Percentiles rank a stretch among this genome's conserved stretches.
These are phyloP conservation scores for Hyles lineata DNA, from an alignment of 2,888 invertebrate genomes.

Conservation along the genomic window DNA sequence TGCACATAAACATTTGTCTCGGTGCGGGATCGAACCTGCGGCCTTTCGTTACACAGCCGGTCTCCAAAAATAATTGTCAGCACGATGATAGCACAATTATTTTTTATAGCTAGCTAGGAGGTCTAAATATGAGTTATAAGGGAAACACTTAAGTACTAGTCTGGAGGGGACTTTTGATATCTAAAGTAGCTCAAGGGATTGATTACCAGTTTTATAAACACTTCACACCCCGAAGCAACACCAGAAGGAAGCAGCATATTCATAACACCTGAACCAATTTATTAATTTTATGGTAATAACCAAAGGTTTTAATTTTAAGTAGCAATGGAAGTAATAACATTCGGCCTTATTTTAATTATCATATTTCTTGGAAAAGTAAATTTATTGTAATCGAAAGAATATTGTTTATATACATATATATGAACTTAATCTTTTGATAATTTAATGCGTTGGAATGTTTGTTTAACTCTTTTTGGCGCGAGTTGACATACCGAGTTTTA, in stretches of 20 bases:
- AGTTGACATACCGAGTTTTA: background rate
- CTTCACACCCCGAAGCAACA: constrained; percentile 39
- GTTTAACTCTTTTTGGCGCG: background rate
- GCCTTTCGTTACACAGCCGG: too few relatives aligned
- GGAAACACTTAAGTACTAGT: constrained; percentile 11
- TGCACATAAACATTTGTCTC: too few relatives aligned
- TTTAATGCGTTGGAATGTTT: background rate
- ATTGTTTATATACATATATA: too few relatives aligned
- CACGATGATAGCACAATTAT: background rate
- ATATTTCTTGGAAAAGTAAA: background rate
- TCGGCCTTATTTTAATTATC: background rate
- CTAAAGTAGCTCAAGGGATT: constrained; percentile 44
- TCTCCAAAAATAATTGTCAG: too few relatives aligned
- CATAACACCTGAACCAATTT: constrained; percentile 28
- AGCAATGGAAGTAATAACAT: background rate
- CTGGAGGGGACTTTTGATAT: constrained; percentile 16
- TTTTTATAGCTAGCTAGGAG: background rate
- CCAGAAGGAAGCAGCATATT: constrained; percentile 41
- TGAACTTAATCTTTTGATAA: too few relatives aligned
- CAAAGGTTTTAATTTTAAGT: background rate
- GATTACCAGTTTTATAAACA: constrained; percentile 41
- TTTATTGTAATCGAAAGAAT: background rate
- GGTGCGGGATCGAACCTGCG: too few relatives aligned
- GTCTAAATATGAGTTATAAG: background rate
- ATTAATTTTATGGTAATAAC: constrained; percentile 16